A percentile compares a stretch with the other conserved stretches of the same genome.
These are phyloP conservation scores for Diachrysia chrysitis DNA, from an alignment of 2,888 invertebrate species.

Conservation along the genomic window DNA sequence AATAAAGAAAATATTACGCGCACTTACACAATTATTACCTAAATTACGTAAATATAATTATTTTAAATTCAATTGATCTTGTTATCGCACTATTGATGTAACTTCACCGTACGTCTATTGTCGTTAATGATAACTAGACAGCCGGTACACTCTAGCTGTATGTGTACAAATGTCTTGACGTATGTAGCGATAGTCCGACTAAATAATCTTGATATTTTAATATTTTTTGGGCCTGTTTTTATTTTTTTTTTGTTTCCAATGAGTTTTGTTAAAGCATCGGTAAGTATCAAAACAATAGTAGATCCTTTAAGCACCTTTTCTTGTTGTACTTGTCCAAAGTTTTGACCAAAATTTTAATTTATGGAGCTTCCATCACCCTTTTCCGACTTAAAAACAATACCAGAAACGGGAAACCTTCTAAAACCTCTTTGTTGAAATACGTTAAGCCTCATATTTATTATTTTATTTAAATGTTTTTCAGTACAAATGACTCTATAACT, in stretches of 20 bases:
- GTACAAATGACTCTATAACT: background rate
- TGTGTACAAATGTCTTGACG: constrained; percentile 24
- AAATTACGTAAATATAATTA: constrained; percentile 4
- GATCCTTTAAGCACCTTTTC: no score
- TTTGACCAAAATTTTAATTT: no score
- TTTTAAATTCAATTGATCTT: background rate
- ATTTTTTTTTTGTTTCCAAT: background rate
- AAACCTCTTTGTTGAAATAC: no score
- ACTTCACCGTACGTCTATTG: constrained; percentile 38
- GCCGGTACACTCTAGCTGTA: constrained; percentile 9
- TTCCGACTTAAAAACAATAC: no score
- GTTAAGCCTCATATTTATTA: no score
- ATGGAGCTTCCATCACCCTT: no score
- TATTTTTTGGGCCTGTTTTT: background rate
- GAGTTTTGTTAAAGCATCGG: background rate
- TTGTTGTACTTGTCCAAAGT: no score
- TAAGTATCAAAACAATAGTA: background rate
- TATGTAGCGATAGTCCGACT: constrained; percentile 26
- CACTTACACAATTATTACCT: constrained; percentile 18
- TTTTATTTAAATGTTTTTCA: no score
- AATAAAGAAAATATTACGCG: background rate
- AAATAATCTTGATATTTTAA: constrained; percentile 28
- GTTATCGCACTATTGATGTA: constrained; percentile 25
- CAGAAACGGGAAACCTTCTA: no score
- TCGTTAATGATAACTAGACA: constrained; percentile 50